Conservation (phyloP, 1,140 invertebrate species). For the Diorhabda elongata region DNA sequence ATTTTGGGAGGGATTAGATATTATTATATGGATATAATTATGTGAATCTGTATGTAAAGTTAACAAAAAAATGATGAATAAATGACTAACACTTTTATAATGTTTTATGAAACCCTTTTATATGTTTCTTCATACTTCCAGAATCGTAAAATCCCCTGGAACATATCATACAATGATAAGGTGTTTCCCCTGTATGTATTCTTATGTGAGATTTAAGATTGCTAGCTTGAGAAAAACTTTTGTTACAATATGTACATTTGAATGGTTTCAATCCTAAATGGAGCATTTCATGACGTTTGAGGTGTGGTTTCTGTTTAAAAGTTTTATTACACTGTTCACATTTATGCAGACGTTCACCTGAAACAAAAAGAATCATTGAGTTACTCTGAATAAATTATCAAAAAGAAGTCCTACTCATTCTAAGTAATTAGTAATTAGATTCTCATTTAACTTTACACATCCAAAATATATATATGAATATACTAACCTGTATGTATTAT, state of each 20-base stretch:
- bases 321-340: conserved; percentile 11
- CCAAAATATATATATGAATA: no score
- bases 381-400: background rate
- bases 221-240: conserved; percentile 11
- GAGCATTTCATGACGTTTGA: conserved; percentile 1
- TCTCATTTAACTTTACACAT: no score
- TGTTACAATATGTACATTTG: conserved; percentile 6
- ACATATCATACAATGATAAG: conserved; percentile 38
- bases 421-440: no score
- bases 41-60: no score
- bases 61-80: no score
- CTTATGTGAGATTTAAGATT: conserved; percentile 12
- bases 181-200: conserved; percentile 52
- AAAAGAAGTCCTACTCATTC: background rate
- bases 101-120: conserved; percentile 3
- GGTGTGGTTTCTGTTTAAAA: conserved; percentile 10
- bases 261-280: conserved; percentile 3
- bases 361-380: background rate
- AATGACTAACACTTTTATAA: background rate
- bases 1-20: no score
- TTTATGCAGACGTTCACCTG: conserved; percentile 4
- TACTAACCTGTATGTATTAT: conserved; percentile 13
- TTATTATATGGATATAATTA: no score
- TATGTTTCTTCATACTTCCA: conserved; percentile 31
- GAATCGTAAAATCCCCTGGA: conserved; percentile 31